These are phyloP conservation scores for Mastigias papua DNA, from an alignment of 30 jellyfish, hydroid and myxozoan species.

Conservation along the genomic window DNA sequence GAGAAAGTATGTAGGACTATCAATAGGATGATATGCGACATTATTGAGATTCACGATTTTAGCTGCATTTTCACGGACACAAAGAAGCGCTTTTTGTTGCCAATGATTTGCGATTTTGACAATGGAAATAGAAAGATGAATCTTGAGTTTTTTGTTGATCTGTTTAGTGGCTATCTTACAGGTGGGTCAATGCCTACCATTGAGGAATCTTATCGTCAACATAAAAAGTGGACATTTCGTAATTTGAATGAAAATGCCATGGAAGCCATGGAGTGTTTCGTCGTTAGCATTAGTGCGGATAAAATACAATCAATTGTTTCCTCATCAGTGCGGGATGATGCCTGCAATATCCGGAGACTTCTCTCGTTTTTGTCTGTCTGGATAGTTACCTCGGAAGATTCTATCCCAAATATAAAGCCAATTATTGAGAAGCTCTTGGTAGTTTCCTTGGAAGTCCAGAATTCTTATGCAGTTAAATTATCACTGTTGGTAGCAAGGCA, in stretches of 20 bases:
- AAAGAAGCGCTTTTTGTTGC: not conserved
- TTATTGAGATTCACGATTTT: slow-evolving; percentile 9
- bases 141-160: not conserved
- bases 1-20: not conserved
- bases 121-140: not conserved
- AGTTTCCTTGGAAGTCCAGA: slow-evolving; percentile 23
- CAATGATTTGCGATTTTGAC: not conserved
- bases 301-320: not conserved
- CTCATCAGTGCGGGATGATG: not conserved
- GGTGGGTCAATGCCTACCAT: not conserved
- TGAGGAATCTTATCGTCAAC: slow-evolving; percentile 38
- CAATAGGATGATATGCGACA: slow-evolving; percentile 2
- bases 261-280: slow-evolving; percentile 10
- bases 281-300: not conserved
- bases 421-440: not conserved
- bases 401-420: not conserved
- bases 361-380: slow-evolving; percentile 45
- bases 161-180: not conserved
- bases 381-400: slow-evolving; percentile 34
- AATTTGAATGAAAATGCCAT: not conserved
- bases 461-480: not conserved
- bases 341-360: slow-evolving; percentile 25
- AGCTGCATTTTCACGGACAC: not conserved
- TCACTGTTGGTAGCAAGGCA: slow-evolving; percentile 53
- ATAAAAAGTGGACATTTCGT: slow-evolving; percentile 40